Base-by-base conservation (phyloP, 2,113 vertebrate species). In the Cottus gobio region DNA sequence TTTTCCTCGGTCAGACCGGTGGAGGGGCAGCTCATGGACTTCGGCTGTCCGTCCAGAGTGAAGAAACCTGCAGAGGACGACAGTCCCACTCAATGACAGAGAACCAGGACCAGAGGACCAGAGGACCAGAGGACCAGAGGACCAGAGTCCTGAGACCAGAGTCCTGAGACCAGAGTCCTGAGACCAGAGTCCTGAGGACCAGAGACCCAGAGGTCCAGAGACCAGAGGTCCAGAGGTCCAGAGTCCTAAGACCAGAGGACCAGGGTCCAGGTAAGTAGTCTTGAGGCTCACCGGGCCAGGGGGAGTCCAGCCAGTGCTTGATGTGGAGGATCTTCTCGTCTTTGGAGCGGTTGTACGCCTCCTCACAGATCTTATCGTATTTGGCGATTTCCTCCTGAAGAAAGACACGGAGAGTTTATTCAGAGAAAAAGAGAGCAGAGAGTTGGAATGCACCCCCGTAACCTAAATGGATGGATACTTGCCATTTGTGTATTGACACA, bases 301-400 rank as follows among this genome's bases (percentile, higher is more conserved):
- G 98, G 0, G 98, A 99, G 82, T 99, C 98, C 87, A 99, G 95
- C 98, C 98, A 99, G 94, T 99, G 98, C 91, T 99, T 99, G 93
- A 99, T 99, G 92, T 99, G 98, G 50, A 98, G 90, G 85, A 99
- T 99, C 86, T 99, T 99, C 91, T 99, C 97, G 24, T 99, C 98
- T 76, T 99, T 99, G 54, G 98, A 99, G 69, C 97, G 96, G 5
- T 95, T 80, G 0, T 97, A 94, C 10, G 98, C 98, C 87, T 99
- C 98, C 92, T 99, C 98, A 0, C 98, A 99, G 91, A 99, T 99
- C 94, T 97, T 98, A 74, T 99, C 98, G 0, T 99, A 99, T 68
- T 99, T 99, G 61, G 98, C 94, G 20, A 99, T 98, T 65, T 99
- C 98, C 91, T 99, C 98, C 98, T 99, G 86, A 58, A 58, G 22